Evolutionary conservation across 2,797 vertebrate species (phyloP), one percentile per base, ranked within the genome.

Genomic region (Nyctibius grandis): DNA sequence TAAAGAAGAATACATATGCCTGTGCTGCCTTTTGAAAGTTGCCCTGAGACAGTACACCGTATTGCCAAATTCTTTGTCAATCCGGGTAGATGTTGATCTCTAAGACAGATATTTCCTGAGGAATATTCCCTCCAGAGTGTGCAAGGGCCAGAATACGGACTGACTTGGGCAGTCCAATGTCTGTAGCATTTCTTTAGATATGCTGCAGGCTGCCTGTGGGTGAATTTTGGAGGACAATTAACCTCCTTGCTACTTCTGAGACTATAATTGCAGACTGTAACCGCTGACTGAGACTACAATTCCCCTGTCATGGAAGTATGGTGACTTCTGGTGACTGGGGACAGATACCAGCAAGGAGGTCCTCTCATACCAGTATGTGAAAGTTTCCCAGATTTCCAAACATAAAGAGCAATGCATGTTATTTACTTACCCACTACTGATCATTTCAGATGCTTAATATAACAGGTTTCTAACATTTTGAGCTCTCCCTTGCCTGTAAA

Each of bases 331-430:
- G 9, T 36, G 64, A 8, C 42, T 76, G 12, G 3, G 31, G 25
- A 74, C 18, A 56, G 61, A 42, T 36, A 53, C 9, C 0, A 0
- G 12, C 9, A 31, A 3, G 0, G 17, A 53, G 16, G 5, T 57
- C 6, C 11, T 77, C 25, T 77, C 15, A 11, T 29, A 36, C 4
- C 31, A 48, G 6, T 18, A 9, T 28, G 26, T 42, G 44, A 69
- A 76, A 63, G 4, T 56, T 83, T 77, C 22, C 33, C 8, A 44
- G 42, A 25, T 36, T 83, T 45, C n/a, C 50, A 69, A 75, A 59
- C 1, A 1, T 11, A 60, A 73, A 79, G 23, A 79, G 21, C 16
- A 36, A 28, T 56, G 29, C 14, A 11, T 68, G 50, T 22, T 93
- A 11, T 69, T 88, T 89, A 51, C n/a, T 82, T 53, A 60, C 3